Percentiles rank a stretch among this genome's conserved stretches.
Conservation (phyloP, 2,888 invertebrate species). For the Piscicola geometra region DNA sequence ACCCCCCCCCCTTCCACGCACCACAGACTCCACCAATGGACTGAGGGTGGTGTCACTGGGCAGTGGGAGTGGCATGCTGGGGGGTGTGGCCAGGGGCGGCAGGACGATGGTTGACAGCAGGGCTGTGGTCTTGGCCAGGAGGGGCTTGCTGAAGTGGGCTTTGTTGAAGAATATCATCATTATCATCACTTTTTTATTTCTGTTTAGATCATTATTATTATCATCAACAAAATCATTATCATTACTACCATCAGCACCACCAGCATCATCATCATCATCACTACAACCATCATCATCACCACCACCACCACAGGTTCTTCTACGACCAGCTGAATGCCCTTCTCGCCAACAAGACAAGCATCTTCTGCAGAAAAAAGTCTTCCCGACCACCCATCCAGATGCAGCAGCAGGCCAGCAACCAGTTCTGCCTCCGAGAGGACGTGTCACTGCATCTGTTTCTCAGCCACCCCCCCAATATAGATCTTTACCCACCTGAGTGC, state of each 20-base stretch:
- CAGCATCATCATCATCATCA: too few relatives aligned
- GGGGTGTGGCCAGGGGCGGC: not conserved
- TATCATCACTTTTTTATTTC: too few relatives aligned
- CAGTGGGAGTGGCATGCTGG: not conserved
- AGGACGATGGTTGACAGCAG: not conserved
- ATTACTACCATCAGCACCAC: too few relatives aligned
- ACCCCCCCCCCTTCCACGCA: not conserved
- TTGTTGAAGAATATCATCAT: not conserved
- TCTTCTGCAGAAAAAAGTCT: not conserved
- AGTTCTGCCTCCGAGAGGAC: not conserved
- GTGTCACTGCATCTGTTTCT: constrained; percentile 3
- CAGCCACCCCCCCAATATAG: not conserved
- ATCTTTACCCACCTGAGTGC: too few relatives aligned
- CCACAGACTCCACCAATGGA: not conserved
- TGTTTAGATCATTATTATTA: too few relatives aligned
- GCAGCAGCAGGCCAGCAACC: not conserved
- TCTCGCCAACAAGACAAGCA: not conserved
- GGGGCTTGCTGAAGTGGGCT: not conserved
- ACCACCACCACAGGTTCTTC: not conserved
- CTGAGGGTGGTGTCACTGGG: constrained; percentile 6
- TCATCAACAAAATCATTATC: too few relatives aligned
- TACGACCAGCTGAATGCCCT: not conserved
- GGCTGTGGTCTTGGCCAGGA: not conserved
- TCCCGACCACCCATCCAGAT: not conserved
- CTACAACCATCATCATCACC: too few relatives aligned